phyloP scores from a whole-genome alignment of 2,113 vertebrate species.

The Cinclus cinclus region DNA sequence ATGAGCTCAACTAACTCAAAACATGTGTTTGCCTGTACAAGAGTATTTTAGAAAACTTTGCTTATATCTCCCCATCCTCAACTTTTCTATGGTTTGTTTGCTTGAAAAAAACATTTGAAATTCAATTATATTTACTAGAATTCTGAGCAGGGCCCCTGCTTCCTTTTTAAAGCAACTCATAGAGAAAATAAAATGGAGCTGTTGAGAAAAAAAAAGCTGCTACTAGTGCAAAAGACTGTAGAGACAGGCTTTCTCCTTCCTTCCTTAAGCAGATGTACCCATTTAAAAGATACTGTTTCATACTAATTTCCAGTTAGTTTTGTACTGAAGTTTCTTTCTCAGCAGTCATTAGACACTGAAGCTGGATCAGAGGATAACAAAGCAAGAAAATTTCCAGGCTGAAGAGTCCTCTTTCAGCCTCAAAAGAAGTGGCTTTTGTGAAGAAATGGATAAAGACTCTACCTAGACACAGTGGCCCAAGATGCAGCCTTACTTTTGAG shows the following conservation, averaged over 20 bases:
- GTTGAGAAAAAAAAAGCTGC: not conserved
- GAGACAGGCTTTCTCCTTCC: not conserved
- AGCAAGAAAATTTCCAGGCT: not conserved
- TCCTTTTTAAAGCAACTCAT: not conserved
- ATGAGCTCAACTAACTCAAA: constrained; percentile 38
- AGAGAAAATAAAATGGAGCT: not conserved
- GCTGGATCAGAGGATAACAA: not conserved
- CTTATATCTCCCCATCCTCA: not conserved
- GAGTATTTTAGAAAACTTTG: not conserved
- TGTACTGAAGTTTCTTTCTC: not conserved
- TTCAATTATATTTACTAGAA: constrained; percentile 19
- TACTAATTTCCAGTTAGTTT: not conserved
- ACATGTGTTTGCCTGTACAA: constrained; percentile 26
- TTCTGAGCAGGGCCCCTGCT: not conserved
- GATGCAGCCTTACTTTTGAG: not conserved
- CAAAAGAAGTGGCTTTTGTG: not conserved
- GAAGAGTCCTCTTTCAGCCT: rapidly evolving
- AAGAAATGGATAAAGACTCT: not conserved
- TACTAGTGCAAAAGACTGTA: not conserved
- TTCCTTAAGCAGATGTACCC: not conserved
- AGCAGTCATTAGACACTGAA: not conserved
- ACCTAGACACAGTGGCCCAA: not conserved
- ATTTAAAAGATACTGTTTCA: not conserved
- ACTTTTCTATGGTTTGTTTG: constrained; percentile 12
- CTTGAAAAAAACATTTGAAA: constrained; percentile 44